Evolutionary conservation across 2,797 vertebrate genomes (phyloP), one percentile per base, ranked within the genome.

Genomic region (Carapus acus): DNA sequence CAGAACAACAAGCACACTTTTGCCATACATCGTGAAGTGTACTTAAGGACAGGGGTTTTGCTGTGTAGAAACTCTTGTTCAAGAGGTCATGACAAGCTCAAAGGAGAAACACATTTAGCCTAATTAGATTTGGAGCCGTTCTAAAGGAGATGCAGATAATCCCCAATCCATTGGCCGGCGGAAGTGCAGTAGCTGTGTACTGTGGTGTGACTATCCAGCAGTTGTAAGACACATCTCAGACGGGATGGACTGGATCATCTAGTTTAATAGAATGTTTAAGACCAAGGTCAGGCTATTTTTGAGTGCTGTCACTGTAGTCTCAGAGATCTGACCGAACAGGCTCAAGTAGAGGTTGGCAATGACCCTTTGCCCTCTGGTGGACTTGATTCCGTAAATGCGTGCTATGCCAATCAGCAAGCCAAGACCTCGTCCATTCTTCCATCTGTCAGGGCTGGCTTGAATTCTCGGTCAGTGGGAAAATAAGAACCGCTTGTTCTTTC

Each of bases 101-200:
- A n/a, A 3, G 20, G 43, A 51, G 37, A 17, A 62, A 67, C 59
- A 67, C 46, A 41, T 51, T 22, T 50, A 74, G 46, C 29, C 65
- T 79, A 79, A 86, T 83, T 82, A 82, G 75, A 82, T 86, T 79
- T 82, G 71, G 63, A 67, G 77, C 82, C 85, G 70, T 86, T 79
- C 83, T 81, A 72, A 83, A 84, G 67, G 62, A 76, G 76, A 81
- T 72, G 40, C 71, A 38, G 67, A 43, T 86, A 86, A 88, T 87
- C 84, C 74, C n/a, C 13, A 48, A 47, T 67, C 55, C 65, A 41
- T 50, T 44, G 59, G 64, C 52, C 46, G 58, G 43, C 62, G 48
- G 40, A 56, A 36, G 45, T 33, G 40, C 63, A 43, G 38, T 63
- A 67, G 67, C 62, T 37, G 65, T 65, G 24, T 5, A 45, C 43